Conservation (phyloP, 2,113 vertebrate genomes). For the Oreocharis arfaki region DNA sequence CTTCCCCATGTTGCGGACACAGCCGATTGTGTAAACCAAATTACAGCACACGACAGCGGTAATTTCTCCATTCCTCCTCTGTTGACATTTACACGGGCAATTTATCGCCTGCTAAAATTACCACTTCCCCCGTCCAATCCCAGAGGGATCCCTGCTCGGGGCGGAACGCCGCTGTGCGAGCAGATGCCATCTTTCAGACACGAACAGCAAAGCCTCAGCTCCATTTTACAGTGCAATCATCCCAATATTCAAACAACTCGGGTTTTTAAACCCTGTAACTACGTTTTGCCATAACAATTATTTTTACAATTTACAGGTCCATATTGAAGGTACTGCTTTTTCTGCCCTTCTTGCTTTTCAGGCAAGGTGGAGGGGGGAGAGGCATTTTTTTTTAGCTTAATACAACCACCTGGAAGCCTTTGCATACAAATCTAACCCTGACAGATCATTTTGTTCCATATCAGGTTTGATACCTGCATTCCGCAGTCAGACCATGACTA, state of each 20-base stretch:
- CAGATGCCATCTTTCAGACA: conserved; percentile 32
- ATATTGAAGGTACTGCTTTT: background rate
- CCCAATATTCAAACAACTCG: background rate
- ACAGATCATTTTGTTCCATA: background rate
- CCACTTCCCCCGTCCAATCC: background rate
- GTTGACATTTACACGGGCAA: conserved; percentile 33
- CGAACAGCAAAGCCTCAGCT: background rate
- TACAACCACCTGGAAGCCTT: background rate
- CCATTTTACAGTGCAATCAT: background rate
- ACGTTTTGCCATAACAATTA: background rate
- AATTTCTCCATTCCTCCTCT: background rate
- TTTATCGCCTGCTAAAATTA: conserved; percentile 42
- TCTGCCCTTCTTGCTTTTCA: background rate
- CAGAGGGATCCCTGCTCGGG: conserved; percentile 9
- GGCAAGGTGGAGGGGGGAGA: background rate
- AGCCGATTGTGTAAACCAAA: background rate
- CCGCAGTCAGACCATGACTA: background rate
- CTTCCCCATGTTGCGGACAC: background rate
- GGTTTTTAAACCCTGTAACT: background rate
- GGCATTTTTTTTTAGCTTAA: background rate
- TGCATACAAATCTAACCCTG: background rate
- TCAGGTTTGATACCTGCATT: background rate
- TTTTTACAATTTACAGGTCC: background rate
- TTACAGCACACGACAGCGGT: background rate
- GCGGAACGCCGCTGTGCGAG: background rate